Evolutionary conservation across 2,113 vertebrate genomes (phyloP).

Genomic region (Ammodytes marinus): DNA sequence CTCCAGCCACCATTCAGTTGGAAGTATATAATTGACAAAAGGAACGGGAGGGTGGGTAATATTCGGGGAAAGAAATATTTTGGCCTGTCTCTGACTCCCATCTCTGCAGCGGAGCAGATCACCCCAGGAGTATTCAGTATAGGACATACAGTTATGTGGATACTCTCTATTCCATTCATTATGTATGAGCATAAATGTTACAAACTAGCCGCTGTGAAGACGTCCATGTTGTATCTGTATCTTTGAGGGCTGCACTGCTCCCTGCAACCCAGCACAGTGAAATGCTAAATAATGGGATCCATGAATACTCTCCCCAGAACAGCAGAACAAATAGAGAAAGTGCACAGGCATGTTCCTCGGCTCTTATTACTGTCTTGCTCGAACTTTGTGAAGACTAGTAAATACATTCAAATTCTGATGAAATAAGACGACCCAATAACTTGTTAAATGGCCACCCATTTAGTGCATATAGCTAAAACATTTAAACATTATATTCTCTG

Average conservation of each 20-base stretch:
- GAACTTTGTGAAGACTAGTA: slow-evolving; percentile 48
- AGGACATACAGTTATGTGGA: slow-evolving; percentile 75
- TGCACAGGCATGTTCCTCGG: slow-evolving; percentile 7
- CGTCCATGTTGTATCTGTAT: slow-evolving; percentile 64
- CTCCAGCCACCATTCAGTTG: slow-evolving; percentile 70
- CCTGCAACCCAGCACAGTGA: slow-evolving; percentile 51
- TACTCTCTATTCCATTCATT: slow-evolving; percentile 78
- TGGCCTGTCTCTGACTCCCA: slow-evolving; percentile 57
- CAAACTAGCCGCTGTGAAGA: slow-evolving; percentile 77
- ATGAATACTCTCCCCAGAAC: slow-evolving; percentile 53
- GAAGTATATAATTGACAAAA: slow-evolving; percentile 74
- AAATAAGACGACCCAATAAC: slow-evolving; percentile 14
- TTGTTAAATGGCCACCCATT: slow-evolving; percentile 13
- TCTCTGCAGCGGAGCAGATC: slow-evolving; percentile 60
- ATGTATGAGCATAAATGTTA: slow-evolving; percentile 86
- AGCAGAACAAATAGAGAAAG: slow-evolving; percentile 27
- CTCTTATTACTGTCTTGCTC: slow-evolving; percentile 24
- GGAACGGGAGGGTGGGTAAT: slow-evolving; percentile 14
- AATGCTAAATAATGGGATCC: slow-evolving; percentile 57
- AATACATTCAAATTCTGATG: slow-evolving; percentile 33
- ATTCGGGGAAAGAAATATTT: slow-evolving; percentile 55
- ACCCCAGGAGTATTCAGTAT: slow-evolving; percentile 72
- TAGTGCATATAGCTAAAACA: background rate
- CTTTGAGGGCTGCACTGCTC: slow-evolving; percentile 54
- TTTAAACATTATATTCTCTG: background rate